Conservation (phyloP, 2,797 vertebrate genomes). For the Notoglanidium macrostoma region DNA sequence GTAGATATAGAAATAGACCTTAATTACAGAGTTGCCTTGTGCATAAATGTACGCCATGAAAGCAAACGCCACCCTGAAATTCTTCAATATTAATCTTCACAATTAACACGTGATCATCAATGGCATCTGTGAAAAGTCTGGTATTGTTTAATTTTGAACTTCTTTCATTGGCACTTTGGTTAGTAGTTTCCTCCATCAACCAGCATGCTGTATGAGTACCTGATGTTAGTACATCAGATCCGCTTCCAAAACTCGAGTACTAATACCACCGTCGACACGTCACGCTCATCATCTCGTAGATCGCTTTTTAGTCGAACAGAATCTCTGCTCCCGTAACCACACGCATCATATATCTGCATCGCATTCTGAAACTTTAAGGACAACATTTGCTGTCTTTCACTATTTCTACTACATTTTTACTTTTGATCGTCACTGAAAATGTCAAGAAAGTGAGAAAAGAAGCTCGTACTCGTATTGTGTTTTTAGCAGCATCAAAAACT, state of each 20-base stretch:
- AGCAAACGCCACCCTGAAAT: not conserved
- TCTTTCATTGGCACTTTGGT: not conserved
- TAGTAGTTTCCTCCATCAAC: not conserved
- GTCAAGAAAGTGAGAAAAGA: not conserved
- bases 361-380: not conserved
- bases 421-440: too few relatives aligned
- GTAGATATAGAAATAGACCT: conserved; percentile 53
- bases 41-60: not conserved
- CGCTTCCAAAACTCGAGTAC: not conserved
- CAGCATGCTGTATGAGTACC: not conserved
- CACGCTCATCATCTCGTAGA: not conserved
- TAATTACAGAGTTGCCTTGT: not conserved
- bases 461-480: not conserved
- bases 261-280: not conserved
- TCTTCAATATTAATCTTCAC: not conserved
- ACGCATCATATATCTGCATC: not conserved
- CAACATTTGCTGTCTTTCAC: not conserved
- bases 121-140: not conserved
- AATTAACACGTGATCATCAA: not conserved
- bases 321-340: not conserved
- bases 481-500: not conserved
- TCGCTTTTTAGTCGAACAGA: not conserved
- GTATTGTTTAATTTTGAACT: too few relatives aligned
- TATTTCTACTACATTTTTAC: not conserved
- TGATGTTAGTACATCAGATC: not conserved